phyloP scores from a whole-genome alignment of 2,797 vertebrate species.

The Syngnathus acus region DNA sequence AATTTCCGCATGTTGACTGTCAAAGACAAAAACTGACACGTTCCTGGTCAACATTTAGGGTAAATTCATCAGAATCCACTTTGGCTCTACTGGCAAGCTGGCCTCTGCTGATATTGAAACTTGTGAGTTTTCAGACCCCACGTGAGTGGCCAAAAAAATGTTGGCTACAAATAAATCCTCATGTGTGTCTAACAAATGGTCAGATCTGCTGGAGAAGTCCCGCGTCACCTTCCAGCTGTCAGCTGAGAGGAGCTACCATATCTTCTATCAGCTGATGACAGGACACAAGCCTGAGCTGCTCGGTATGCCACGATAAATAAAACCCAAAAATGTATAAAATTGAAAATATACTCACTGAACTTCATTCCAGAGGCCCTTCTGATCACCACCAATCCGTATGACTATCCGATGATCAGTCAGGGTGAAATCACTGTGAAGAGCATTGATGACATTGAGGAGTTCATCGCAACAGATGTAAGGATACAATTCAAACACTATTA shows the following conservation, averaged over 20 bases:
- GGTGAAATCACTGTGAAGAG: slow-evolving; percentile 82
- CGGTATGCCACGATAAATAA: slow-evolving; percentile 22
- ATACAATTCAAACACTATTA: neutral
- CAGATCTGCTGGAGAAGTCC: slow-evolving; percentile 79
- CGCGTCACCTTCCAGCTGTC: slow-evolving; percentile 83
- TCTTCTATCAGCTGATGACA: slow-evolving; percentile 85
- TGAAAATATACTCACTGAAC: no score
- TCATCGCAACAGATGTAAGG: slow-evolving; percentile 83
- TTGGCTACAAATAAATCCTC: neutral
- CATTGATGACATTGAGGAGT: slow-evolving; percentile 80
- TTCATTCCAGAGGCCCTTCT: slow-evolving; percentile 70
- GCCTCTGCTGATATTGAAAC: slow-evolving; percentile 84
- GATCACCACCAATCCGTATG: slow-evolving; percentile 83
- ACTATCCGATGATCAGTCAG: slow-evolving; percentile 79
- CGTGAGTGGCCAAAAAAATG: no score
- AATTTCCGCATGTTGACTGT: neutral
- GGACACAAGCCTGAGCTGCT: slow-evolving; percentile 79
- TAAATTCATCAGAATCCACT: slow-evolving; percentile 70
- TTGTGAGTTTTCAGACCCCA: slow-evolving; percentile 58
- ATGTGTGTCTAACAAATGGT: neutral
- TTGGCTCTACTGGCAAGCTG: slow-evolving; percentile 70
- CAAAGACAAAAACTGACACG: neutral
- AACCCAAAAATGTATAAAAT: no score
- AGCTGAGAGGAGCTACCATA: slow-evolving; percentile 84
- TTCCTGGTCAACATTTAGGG: slow-evolving; percentile 45